Base-by-base conservation (phyloP, 2,797 vertebrate species). In the Pogoniulus pusillus region DNA sequence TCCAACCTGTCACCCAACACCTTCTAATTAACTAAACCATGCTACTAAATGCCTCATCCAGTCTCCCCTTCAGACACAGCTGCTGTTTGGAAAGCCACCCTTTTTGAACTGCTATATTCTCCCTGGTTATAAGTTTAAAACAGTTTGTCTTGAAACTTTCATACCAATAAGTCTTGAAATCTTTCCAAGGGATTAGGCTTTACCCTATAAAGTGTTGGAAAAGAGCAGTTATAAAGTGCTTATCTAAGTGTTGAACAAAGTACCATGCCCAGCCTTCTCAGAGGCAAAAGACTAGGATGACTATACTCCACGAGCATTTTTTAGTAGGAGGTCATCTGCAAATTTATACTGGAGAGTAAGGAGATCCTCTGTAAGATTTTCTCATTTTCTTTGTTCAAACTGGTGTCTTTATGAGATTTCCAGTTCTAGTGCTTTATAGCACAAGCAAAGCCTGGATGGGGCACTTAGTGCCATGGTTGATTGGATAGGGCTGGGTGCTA, bases 211-310 rank as follows among this genome's bases (percentile, higher is more conserved):
- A 93, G 69, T 83, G 41, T 85, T 65, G 37, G 7, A 84, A 73
- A 54, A 55, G 55, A 34, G 17, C 69, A 55, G 72, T 93, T 91
- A 18, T 10, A 26, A 93, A 80, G 75, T 86, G 83, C 32, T 95
- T 83, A 18, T 66, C 0, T 55, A 91, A 88, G 30, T 78, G 41
- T 64, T 53, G 62, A 90, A 53, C 17, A 35, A 68, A 86, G 51
- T 17, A 74, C 23, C 43, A 32, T 19, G 47, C 58, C 64, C 51
- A 69, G 8, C 74, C 34, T 59, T 93, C 71, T 90, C 53, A 78
- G 68, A 88, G 73, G 84, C 71, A 88, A 78, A 80, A 92, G 83
- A 35, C 49, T 85, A 90, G 58, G 45, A 24, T 80, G 76, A 58
- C 32, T 80, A 32, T 82, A 88, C 45, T 88, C 80, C 37, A 16